Conservation (phyloP, 2,888 invertebrate species). For the Amiota minor region DNA sequence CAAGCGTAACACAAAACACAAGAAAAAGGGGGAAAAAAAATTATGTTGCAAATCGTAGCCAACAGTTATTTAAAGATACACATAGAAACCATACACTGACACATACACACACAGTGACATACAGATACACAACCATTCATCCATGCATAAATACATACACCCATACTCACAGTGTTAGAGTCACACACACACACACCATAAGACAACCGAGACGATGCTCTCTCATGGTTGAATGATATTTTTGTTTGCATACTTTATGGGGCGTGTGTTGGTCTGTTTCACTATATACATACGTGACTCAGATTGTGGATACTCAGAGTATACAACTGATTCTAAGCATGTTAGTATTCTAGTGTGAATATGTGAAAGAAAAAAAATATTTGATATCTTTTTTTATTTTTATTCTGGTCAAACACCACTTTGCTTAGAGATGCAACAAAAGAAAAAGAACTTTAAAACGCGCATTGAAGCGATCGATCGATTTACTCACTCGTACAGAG, state of each 20-base stretch:
- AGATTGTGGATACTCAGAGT: no score
- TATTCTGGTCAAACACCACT: no score
- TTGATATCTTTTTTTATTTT: no score
- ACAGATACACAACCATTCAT: not conserved
- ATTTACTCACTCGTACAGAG: no score
- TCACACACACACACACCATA: not conserved
- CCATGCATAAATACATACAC: not conserved
- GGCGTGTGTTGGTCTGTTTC: not conserved
- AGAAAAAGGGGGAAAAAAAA: not conserved
- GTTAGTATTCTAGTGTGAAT: not conserved
- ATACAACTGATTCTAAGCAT: no score
- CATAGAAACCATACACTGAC: not conserved
- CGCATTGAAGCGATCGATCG: no score
- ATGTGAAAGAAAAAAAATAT: no score
- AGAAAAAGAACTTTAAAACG: no score
- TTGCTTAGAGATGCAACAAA: no score
- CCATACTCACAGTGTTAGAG: not conserved
- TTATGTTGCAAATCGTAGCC: conserved; percentile 12
- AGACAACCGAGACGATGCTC: not conserved
- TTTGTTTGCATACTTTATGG: conserved; percentile 8
- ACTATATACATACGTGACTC: not conserved
- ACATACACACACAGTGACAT: not conserved
- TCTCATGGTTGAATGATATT: not conserved
- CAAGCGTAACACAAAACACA: not conserved
- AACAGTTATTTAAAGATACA: conserved; percentile 24